phyloP scores from a whole-genome alignment of 2,888 invertebrate genomes.

The Rhogogaster chlorosoma region DNA sequence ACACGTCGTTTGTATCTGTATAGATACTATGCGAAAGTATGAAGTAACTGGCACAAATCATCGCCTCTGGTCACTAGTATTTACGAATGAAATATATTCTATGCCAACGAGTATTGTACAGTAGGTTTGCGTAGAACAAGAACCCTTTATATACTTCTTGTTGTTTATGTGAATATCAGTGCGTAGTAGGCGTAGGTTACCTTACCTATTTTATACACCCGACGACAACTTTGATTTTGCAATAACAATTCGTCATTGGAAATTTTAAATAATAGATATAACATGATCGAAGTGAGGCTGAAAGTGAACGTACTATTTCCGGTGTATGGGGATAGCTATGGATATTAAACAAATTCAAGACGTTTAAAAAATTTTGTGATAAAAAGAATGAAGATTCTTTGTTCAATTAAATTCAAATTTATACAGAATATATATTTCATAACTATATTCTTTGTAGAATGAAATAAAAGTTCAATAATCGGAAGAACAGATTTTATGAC shows the following conservation, averaged over 20 bases:
- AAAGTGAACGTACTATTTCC: conserved; percentile 9
- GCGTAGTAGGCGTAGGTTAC: conserved; percentile 15
- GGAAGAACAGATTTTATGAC: background rate
- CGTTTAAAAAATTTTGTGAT: background rate
- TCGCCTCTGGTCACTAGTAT: conserved; percentile 26
- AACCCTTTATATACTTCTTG: background rate
- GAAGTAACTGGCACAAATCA: conserved; percentile 23
- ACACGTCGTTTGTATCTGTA: background rate
- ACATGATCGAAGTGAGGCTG: background rate
- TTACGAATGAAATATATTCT: background rate
- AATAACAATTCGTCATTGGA: conserved; percentile 2
- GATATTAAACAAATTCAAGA: no score
- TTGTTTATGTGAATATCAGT: conserved; percentile 10
- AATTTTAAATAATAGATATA: background rate
- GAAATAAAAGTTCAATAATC: no score
- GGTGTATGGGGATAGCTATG: background rate
- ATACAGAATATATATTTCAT: no score
- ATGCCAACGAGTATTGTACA: background rate
- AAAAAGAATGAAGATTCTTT: background rate
- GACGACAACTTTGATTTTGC: background rate
- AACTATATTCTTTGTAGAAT: no score
- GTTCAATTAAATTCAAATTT: background rate
- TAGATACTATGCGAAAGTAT: background rate
- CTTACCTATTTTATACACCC: background rate
- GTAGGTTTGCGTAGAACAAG: background rate